These are phyloP conservation scores for Scaptomyza montana DNA, from an alignment of 1,140 invertebrate genomes.

Conservation along the genomic window DNA sequence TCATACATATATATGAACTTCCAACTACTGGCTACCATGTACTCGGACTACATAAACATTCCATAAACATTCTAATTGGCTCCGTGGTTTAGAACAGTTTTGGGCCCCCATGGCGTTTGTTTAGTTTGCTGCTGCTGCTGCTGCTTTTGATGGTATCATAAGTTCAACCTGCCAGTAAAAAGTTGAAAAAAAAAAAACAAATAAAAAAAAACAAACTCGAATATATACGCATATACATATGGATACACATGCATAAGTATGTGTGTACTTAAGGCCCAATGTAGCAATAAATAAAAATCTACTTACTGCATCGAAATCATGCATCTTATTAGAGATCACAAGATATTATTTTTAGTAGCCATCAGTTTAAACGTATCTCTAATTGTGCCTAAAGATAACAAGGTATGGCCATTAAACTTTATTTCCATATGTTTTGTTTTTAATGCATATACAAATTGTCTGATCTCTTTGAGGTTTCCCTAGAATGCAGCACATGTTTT, in stretches of 20 bases:
- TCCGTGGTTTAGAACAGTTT: neutral
- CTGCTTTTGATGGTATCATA: conserved; percentile 5
- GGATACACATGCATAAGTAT: conserved; percentile 2
- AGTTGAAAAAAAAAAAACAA: neutral
- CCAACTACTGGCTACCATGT: conserved; percentile 2
- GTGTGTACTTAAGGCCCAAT: conserved; percentile 22
- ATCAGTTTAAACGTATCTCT: neutral
- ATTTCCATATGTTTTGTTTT: neutral
- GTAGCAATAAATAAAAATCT: conserved; percentile 39
- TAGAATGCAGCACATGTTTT: neutral
- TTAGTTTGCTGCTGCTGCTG: conserved; percentile 30
- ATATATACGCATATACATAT: neutral
- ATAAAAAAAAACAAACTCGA: neutral
- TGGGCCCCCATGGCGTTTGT: conserved; percentile 33
- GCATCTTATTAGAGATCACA: conserved; percentile 5
- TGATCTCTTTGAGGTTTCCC: neutral
- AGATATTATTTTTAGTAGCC: conserved; percentile 4
- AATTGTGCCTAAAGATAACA: neutral
- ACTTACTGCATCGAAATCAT: conserved; percentile 11
- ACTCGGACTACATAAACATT: conserved; percentile 44
- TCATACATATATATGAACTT: conserved; percentile 8
- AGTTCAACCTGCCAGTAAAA: conserved; percentile 31
- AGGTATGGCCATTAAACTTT: conserved; percentile 7
- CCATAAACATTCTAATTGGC: conserved; percentile 25
- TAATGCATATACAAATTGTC: neutral